Base-by-base conservation (phyloP, 2,888 invertebrate species). In the Caenorhabditis sp. region DNA sequence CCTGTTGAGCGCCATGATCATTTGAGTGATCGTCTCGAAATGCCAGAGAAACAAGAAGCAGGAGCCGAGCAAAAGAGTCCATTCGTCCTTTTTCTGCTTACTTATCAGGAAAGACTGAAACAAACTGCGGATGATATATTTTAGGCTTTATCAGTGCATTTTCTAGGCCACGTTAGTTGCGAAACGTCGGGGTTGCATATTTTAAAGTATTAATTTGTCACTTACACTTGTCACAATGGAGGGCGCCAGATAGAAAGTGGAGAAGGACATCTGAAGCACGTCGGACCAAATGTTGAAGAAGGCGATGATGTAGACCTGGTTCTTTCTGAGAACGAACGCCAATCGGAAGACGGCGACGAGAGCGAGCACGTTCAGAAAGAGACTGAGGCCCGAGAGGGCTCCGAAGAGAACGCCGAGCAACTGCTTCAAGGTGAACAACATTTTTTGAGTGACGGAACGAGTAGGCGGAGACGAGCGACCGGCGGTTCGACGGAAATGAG, bases 1-100 rank as follows among this genome's bases (percentile, higher is more conserved):
- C 75, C 78, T 63, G 39, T 75, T 76, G n/a, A 78, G 39, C 9
- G 77, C 75, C 45, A 79, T 71, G 6, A 80, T 45, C 20, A 80
- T 66, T 26, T 78, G 80, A 11, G 75, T 72, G 26, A 78, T 35
- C 2, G 71, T 66, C 11, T 71, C 74, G 50, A 73, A 63, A 30
- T 80, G 78, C 80, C 80, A 80, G 20, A 58, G 39, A 27, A 68
- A 68, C 70, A 80, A 53, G 56, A 80, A 80, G 2, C 55, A 11
- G 9, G 72, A 75, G 3, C 75, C 74, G 30, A 80, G 53, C 7
- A 75, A 20, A 27, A 56, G 3, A 6, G 68, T 59, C 32, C 30
- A 50, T 6, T 37, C 20, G 17, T 35, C 27, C 27, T 46, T 65
- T n/a, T 65, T 53, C 4, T 15, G 6, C 7, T 0, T 17, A n/a